Percentiles rank a stretch among this genome's conserved stretches.
Conservation (phyloP, 2,888 invertebrate species). For the Pheosia gnoma region DNA sequence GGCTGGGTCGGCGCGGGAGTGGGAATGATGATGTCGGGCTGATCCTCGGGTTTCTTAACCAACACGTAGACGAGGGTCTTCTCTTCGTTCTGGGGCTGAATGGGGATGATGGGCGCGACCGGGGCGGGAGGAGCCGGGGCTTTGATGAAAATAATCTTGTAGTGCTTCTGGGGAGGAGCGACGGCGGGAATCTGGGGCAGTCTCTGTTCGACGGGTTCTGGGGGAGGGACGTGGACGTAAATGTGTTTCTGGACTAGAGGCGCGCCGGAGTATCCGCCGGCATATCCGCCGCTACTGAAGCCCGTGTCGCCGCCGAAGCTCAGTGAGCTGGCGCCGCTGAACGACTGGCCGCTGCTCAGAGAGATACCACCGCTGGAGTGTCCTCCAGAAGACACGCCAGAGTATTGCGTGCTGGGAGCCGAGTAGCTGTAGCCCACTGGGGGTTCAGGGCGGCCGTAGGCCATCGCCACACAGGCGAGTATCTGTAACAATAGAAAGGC, state of each 20-base stretch:
- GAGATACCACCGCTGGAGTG: slow-evolving; percentile 49
- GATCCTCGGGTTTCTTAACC: slow-evolving; percentile 94
- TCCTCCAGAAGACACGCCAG: slow-evolving; percentile 54
- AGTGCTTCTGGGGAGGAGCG: slow-evolving; percentile 92
- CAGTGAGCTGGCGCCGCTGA: slow-evolving; percentile 15
- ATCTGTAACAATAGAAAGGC: slow-evolving; percentile 60
- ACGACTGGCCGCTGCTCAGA: slow-evolving; percentile 34
- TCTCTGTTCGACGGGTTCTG: slow-evolving; percentile 90
- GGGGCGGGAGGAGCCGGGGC: slow-evolving; percentile 93
- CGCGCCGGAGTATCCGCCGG: slow-evolving; percentile 78
- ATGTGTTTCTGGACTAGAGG: slow-evolving; percentile 93
- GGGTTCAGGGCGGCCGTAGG: slow-evolving; percentile 78
- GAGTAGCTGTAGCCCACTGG: slow-evolving; percentile 80
- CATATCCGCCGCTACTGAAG: slow-evolving; percentile 69
- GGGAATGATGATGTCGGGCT: slow-evolving; percentile 91
- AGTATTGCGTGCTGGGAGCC: slow-evolving; percentile 59
- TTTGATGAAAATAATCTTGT: slow-evolving; percentile 97
- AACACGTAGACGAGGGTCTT: slow-evolving; percentile 95
- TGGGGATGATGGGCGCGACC: slow-evolving; percentile 91
- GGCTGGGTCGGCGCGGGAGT: slow-evolving; percentile 92
- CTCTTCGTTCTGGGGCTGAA: slow-evolving; percentile 92
- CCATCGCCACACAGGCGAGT: slow-evolving; percentile 78
- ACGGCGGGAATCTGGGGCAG: slow-evolving; percentile 86
- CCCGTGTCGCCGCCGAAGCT: slow-evolving; percentile 62
- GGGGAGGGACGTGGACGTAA: slow-evolving; percentile 95